These are phyloP conservation scores for Zosterops pallidus DNA, from an alignment of 2,113 vertebrate genomes.

Conservation along the genomic window DNA sequence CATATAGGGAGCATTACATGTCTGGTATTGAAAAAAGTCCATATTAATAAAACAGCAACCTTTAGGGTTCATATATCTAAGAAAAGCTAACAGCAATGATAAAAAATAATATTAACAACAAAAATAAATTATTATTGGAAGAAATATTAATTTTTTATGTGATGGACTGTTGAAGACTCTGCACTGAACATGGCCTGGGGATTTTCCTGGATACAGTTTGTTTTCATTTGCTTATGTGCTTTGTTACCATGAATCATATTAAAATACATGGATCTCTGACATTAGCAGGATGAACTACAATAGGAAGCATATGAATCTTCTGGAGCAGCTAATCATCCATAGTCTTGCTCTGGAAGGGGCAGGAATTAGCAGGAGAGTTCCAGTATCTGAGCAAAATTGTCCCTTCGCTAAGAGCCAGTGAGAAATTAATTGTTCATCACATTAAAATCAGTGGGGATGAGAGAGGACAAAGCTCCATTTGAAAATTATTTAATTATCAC, in stretches of 20 bases:
- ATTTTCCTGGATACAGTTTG: background rate
- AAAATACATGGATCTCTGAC: background rate
- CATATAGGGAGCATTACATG: background rate
- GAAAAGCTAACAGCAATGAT: background rate
- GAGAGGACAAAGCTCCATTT: background rate
- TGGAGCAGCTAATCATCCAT: background rate
- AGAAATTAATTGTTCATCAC: background rate
- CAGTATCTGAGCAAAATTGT: background rate
- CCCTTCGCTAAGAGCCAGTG: background rate
- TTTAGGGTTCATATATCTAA: background rate
- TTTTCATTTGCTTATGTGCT: background rate
- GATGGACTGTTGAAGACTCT: background rate
- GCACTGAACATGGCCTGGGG: background rate
- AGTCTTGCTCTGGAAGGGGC: background rate
- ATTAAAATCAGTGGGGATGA: background rate
- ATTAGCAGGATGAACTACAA: background rate
- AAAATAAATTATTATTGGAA: background rate
- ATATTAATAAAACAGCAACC: background rate
- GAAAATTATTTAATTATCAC: background rate
- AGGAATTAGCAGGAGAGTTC: background rate
- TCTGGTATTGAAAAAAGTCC: background rate
- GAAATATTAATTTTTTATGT: background rate
- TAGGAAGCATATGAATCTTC: background rate
- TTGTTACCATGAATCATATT: background rate
- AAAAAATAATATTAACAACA: background rate